These are phyloP conservation scores for Mormyrops attenuatus DNA, from an alignment of 2,797 vertebrate species.

Conservation along the genomic window DNA sequence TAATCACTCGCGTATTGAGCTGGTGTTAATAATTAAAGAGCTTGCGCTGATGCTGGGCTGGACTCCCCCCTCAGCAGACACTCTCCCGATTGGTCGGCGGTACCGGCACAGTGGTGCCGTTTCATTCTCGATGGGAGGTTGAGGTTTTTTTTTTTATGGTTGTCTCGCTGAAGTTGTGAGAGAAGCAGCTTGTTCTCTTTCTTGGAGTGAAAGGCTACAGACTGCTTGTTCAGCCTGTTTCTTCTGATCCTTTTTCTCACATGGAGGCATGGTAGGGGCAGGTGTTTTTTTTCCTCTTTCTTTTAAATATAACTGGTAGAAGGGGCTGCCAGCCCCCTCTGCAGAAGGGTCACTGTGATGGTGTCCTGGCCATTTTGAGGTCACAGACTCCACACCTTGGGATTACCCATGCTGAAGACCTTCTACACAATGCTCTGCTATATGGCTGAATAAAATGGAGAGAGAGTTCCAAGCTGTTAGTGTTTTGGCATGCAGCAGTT, in stretches of 20 bases:
- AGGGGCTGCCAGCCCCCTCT: not conserved
- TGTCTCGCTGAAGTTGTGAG: not conserved
- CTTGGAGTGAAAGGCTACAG: not conserved
- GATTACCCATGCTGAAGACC: not conserved
- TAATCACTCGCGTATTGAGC: conserved; percentile 66
- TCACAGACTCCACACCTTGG: not conserved
- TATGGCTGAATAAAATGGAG: not conserved
- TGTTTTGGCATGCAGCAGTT: not conserved
- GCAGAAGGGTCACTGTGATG: not conserved
- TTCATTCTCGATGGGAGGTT: not conserved
- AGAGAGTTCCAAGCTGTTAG: not conserved
- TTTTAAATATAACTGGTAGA: not conserved
- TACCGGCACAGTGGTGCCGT: not conserved
- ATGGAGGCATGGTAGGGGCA: not conserved
- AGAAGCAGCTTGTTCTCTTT: not conserved
- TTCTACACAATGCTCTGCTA: not conserved
- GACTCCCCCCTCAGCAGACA: not conserved
- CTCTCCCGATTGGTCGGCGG: not conserved
- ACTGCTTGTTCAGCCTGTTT: not conserved
- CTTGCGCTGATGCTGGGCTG: conserved; percentile 52
- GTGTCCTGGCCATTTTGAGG: not conserved
- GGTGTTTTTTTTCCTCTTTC: not conserved
- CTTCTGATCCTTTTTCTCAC: not conserved
- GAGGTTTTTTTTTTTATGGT: not conserved
- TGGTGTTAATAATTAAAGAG: conserved; percentile 69